Evolutionary conservation across 2,113 vertebrate species (phyloP).

Genomic region (Patagioenas fasciata): DNA sequence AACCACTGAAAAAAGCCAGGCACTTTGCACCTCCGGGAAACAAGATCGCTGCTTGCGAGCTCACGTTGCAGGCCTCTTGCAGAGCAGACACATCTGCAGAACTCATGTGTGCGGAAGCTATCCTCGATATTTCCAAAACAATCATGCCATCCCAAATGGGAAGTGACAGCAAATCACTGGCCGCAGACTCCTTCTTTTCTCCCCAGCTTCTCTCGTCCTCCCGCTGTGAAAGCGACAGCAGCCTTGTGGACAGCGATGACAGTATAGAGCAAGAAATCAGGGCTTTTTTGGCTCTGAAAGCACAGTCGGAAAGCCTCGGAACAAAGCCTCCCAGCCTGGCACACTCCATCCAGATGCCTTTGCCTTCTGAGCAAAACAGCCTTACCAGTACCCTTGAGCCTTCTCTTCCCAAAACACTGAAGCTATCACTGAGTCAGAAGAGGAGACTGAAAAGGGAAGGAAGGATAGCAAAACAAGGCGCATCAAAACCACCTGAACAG

Average conservation of each 20-base stretch:
- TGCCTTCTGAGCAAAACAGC: not conserved
- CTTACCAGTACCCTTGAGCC: not conserved
- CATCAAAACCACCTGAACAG: slow-evolving; percentile 10
- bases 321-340: slow-evolving; percentile 16
- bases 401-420: slow-evolving; percentile 33
- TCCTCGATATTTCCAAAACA: slow-evolving; percentile 95
- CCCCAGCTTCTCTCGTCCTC: slow-evolving; percentile 2
- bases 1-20: slow-evolving; percentile 53
- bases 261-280: slow-evolving; percentile 95
- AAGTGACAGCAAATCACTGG: not conserved
- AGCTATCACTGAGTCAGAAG: slow-evolving; percentile 69
- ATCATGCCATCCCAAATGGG: slow-evolving; percentile 83
- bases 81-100: slow-evolving; percentile 88
- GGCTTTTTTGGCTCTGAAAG: slow-evolving; percentile 90
- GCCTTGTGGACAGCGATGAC: slow-evolving; percentile 90
- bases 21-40: not conserved
- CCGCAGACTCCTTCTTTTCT: slow-evolving; percentile 20
- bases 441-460: slow-evolving; percentile 71
- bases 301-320: slow-evolving; percentile 77
- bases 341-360: not conserved
- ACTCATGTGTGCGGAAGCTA: slow-evolving; percentile 95
- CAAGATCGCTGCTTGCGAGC: not conserved
- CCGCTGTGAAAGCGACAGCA: slow-evolving; percentile 76
- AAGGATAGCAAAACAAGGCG: not conserved
- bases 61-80: slow-evolving; percentile 6